Base-by-base conservation (phyloP, 2,888 invertebrate species). In the Nineta flava region DNA sequence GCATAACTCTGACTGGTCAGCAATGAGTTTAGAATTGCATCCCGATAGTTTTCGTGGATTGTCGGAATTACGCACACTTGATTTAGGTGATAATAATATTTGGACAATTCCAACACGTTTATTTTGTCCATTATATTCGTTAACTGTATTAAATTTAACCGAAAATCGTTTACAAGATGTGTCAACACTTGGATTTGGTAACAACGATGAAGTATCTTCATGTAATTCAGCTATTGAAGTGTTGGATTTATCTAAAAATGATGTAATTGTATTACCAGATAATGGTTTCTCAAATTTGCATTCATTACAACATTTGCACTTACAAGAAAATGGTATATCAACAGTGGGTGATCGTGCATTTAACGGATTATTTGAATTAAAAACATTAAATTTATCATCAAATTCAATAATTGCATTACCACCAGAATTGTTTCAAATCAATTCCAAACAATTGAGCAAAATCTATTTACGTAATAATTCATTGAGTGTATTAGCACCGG, bases 1-100 rank as follows among this genome's bases (percentile, higher is more conserved):
- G 15, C 82, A 81, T 62, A 86, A 85, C 62, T 80, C 81, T 26
- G 83, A 85, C 61, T 85, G 85, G 84, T 81, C 84, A 12, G 78
- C 82, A 16, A 81, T 83, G 79, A 81, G 81, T 19, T 72, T 86
- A 68, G 83, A 85, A 58, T 72, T 86, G 53, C 79, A 81, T 59
- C 71, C 79, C 41, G 82, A 83, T 59, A 80, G 83, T 52, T 77
- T 87, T 53, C 71, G 81, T 53, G 77, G 83, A 9, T 70, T 86
- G 49, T 74, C 76, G 17, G 79, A 79, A 60, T 68, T 86, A 41
- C 72, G 79, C 57, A 72, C 69, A 56, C 71, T 86, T 56, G 81
- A 86, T 66, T 70, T 87, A 51, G 80, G 78, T 34, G 81, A 81
- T 59, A 86, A 85, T 63, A 83, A 84, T 61, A 79, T 86, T 56